phyloP scores from a whole-genome alignment of 1,140 invertebrate species.

The Calephelis nemesis region DNA sequence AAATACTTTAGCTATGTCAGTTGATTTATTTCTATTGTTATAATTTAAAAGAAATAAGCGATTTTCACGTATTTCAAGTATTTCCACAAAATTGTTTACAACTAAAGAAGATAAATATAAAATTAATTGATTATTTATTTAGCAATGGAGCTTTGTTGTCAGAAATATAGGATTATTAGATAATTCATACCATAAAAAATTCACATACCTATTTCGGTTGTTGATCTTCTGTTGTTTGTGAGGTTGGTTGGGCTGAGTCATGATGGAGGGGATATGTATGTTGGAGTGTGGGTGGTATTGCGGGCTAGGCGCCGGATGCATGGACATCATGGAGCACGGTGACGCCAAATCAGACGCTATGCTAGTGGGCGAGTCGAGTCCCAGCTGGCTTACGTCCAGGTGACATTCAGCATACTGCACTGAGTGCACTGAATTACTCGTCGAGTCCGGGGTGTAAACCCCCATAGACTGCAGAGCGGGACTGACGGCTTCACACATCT shows the following conservation, averaged over 20 bases:
- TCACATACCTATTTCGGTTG: conserved; percentile 78
- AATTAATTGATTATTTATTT: not conserved
- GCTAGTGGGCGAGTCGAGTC: conserved; percentile 91
- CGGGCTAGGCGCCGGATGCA: conserved; percentile 79
- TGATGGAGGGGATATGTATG: conserved; percentile 81
- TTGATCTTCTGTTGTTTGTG: conserved; percentile 78
- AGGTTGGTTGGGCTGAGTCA: conserved; percentile 79
- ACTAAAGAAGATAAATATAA: too few species aligned
- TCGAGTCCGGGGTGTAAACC: conserved; percentile 91
- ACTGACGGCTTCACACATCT: conserved; percentile 79
- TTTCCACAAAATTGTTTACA: too few species aligned
- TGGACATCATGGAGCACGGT: conserved; percentile 85
- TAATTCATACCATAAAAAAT: conserved; percentile 2
- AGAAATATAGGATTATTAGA: not conserved
- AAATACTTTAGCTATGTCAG: too few species aligned
- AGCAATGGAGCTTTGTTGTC: not conserved
- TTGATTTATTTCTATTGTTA: too few species aligned
- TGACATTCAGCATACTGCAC: conserved; percentile 90
- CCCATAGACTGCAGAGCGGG: conserved; percentile 87
- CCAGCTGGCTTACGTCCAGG: conserved; percentile 90
- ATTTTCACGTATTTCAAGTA: too few species aligned
- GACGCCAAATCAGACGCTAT: conserved; percentile 91
- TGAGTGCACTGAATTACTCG: conserved; percentile 91
- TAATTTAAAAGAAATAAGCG: too few species aligned
- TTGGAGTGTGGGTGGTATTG: conserved; percentile 81